Evolutionary conservation across 1,140 invertebrate species (phyloP).

Genomic region (Caenorhabditis briggsae): DNA sequence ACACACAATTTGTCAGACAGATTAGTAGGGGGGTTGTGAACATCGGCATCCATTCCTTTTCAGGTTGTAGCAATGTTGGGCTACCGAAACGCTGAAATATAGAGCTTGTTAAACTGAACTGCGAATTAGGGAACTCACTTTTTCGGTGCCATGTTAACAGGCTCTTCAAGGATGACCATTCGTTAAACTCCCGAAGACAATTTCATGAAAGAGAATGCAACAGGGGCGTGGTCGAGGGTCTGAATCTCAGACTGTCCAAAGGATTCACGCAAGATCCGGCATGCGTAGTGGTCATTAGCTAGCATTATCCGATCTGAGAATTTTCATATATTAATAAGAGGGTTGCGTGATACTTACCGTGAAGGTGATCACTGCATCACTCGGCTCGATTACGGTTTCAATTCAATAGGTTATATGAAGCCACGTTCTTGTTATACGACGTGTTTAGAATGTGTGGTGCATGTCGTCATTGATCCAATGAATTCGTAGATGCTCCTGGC

Average conservation of each 20-base stretch:
- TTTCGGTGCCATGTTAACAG: neutral
- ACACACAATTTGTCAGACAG: no score
- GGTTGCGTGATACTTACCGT: neutral
- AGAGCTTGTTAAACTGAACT: neutral
- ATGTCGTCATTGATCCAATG: constrained; percentile 22
- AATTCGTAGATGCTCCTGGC: neutral
- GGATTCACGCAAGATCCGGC: constrained; percentile 4
- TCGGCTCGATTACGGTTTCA: constrained; percentile 37
- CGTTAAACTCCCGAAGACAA: constrained; percentile 39
- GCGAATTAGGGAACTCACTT: neutral
- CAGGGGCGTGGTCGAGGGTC: constrained; percentile 5
- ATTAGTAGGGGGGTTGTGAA: no score
- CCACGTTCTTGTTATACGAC: neutral
- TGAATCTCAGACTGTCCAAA: constrained; percentile 32
- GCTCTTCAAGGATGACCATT: constrained; percentile 32
- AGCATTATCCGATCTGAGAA: neutral
- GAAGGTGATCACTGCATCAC: constrained; percentile 41
- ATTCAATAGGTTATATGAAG: neutral
- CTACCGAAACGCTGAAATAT: neutral
- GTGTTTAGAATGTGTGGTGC: neutral
- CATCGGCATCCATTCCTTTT: no score
- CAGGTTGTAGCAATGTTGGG: neutral
- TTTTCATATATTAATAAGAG: neutral
- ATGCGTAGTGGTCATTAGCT: neutral
- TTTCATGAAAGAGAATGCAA: neutral